These are phyloP conservation scores for Apoda limacodes DNA, from an alignment of 2,888 invertebrate genomes.

Conservation along the genomic window DNA sequence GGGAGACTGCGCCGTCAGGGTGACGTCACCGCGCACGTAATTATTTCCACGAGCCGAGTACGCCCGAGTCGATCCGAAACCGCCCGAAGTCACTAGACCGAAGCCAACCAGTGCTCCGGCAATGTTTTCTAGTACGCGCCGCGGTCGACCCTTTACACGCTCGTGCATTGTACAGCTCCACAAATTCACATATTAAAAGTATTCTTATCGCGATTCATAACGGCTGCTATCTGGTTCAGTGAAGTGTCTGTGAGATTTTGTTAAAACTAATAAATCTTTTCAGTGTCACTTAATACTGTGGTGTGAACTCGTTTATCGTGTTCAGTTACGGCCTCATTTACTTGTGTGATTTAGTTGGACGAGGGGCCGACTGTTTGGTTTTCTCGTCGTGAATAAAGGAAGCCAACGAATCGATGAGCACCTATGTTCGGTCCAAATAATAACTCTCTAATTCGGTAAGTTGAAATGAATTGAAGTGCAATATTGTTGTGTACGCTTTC, in stretches of 20 bases:
- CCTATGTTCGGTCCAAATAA: slow-evolving; percentile 40
- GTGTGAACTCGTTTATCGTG: slow-evolving; percentile 35
- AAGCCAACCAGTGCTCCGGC: slow-evolving; percentile 47
- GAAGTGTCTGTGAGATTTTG: slow-evolving; percentile 19
- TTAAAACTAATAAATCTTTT: too few species aligned
- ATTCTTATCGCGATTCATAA: slow-evolving; percentile 25
- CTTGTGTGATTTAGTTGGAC: slow-evolving; percentile 36
- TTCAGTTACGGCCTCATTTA: slow-evolving; percentile 53
- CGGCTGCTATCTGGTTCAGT: slow-evolving; percentile 22
- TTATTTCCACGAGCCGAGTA: slow-evolving; percentile 48
- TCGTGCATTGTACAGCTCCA: slow-evolving; percentile 28
- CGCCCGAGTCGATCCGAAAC: slow-evolving; percentile 42
- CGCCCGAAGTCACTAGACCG: slow-evolving; percentile 30
- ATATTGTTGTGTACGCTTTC: slow-evolving; percentile 23
- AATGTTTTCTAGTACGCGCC: slow-evolving; percentile 61
- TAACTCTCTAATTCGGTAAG: slow-evolving; percentile 60
- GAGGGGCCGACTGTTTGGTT: slow-evolving; percentile 35
- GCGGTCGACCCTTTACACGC: slow-evolving; percentile 31
- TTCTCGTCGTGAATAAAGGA: slow-evolving; percentile 35
- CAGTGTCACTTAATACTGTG: slow-evolving; percentile 34
- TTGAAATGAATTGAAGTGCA: too few species aligned
- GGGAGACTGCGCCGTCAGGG: slow-evolving; percentile 26
- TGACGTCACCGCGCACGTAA: slow-evolving; percentile 53
- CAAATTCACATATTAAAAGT: slow-evolving; percentile 21
- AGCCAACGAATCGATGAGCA: slow-evolving; percentile 43